phyloP scores from a whole-genome alignment of 2,113 vertebrate genomes.

The Pseudorectes ferrugineus region DNA sequence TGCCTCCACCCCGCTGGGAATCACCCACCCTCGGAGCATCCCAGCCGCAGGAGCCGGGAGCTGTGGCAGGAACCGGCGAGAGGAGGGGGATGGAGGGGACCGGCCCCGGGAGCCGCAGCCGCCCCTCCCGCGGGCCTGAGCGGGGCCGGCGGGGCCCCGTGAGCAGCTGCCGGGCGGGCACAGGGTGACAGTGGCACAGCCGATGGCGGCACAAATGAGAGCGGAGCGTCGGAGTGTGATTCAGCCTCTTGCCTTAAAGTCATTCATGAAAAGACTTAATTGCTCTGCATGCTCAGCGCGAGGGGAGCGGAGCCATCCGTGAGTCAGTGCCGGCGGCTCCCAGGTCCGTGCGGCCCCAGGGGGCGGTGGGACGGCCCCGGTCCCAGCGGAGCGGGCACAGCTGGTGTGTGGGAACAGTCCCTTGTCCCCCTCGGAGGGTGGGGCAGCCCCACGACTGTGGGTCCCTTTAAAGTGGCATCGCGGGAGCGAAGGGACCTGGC shows the following conservation, averaged over 20 bases:
- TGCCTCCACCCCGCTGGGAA: neutral
- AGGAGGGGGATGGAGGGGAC: accelerated
- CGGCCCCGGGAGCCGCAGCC: accelerated
- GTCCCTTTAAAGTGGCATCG: accelerated
- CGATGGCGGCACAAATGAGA: neutral
- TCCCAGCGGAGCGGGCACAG: accelerated
- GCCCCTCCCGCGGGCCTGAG: neutral
- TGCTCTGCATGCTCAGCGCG: neutral
- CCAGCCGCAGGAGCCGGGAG: accelerated
- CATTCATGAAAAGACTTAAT: constrained; percentile 15
- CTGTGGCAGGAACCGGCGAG: accelerated
- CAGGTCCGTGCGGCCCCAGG: accelerated
- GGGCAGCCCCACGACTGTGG: neutral
- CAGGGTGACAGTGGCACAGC: neutral
- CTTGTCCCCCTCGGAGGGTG: accelerated
- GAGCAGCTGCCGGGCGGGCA: neutral
- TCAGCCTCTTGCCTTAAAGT: neutral
- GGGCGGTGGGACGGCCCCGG: accelerated
- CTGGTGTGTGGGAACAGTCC: neutral
- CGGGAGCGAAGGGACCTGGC: accelerated
- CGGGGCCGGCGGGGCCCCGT: accelerated
- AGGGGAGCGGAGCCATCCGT: neutral
- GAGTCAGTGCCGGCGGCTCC: neutral
- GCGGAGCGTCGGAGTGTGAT: neutral
- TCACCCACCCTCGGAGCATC: accelerated